Conservation (phyloP, 2,888 invertebrate species). For the Thelaira solivaga region DNA sequence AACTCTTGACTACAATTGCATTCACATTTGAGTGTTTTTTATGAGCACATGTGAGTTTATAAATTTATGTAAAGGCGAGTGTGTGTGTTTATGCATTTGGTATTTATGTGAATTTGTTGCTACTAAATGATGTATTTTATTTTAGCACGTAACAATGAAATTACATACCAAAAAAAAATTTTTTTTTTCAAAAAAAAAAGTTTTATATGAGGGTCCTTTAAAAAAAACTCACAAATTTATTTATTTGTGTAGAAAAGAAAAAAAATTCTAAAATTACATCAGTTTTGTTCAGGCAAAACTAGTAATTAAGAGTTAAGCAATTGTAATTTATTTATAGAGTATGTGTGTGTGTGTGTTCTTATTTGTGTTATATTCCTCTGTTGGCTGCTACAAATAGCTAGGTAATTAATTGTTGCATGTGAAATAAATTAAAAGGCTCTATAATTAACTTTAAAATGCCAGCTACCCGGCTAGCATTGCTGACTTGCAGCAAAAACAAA, state of each 20-base stretch:
- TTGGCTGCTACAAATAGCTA: slow-evolving; percentile 5
- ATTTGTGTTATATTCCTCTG: background rate
- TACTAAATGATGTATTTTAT: slow-evolving; percentile 70
- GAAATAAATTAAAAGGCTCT: slow-evolving; percentile 56
- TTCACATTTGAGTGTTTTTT: background rate
- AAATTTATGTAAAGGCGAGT: slow-evolving; percentile 2
- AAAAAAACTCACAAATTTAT: slow-evolving; percentile 29
- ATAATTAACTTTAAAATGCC: slow-evolving; percentile 54
- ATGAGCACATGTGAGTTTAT: background rate
- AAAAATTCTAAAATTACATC: slow-evolving; percentile 47
- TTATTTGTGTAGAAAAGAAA: slow-evolving; percentile 12
- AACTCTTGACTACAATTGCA: slow-evolving; percentile 46
- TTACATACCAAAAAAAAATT: slow-evolving; percentile 61
- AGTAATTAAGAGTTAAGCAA: slow-evolving; percentile 63
- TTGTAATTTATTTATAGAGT: slow-evolving; percentile 53
- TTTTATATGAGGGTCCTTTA: slow-evolving; percentile 44
- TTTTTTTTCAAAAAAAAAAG: slow-evolving; percentile 13
- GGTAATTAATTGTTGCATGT: slow-evolving; percentile 63
- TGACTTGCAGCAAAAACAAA: background rate
- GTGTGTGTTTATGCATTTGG: background rate
- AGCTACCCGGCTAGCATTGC: too few relatives aligned
- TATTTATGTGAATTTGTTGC: slow-evolving; percentile 45
- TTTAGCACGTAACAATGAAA: slow-evolving; percentile 72
- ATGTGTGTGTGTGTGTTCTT: background rate
- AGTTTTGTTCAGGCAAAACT: slow-evolving; percentile 52